Evolutionary conservation across 2,888 invertebrate species (phyloP).

Genomic region (Actias luna): DNA sequence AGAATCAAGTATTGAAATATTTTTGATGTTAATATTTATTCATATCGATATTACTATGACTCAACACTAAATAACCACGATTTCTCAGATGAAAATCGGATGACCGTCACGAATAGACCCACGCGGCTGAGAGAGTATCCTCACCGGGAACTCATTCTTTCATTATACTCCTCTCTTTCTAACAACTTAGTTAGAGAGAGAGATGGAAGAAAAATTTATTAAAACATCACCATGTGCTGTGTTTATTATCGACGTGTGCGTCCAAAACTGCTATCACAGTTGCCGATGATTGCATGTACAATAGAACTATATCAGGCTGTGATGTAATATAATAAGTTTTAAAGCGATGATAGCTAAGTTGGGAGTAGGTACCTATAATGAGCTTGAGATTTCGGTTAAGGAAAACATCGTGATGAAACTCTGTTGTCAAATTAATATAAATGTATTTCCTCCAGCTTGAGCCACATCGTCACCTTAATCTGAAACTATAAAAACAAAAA

Average conservation of each 20-base stretch:
- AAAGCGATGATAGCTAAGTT: no score
- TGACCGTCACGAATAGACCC: constrained; percentile 63
- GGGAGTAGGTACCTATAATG: no score
- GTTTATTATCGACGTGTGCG: constrained; percentile 73
- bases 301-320: constrained; percentile 60
- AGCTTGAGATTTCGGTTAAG: no score
- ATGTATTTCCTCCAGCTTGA: no score
- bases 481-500: no score
- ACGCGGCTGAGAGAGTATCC: constrained; percentile 38
- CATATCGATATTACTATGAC: constrained; percentile 25
- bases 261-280: constrained; percentile 51
- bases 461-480: no score
- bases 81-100: constrained; percentile 59
- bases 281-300: constrained; percentile 51
- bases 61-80: constrained; percentile 42
- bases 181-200: constrained; percentile 44
- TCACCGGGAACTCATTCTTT: constrained; percentile 41
- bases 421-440: not conserved
- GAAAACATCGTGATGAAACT: no score
- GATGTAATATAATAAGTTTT: constrained; percentile 2
- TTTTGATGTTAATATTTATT: constrained; percentile 1
- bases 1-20: not conserved
- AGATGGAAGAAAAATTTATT: constrained; percentile 50
- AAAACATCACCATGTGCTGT: constrained; percentile 57
- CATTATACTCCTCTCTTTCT: constrained; percentile 28